Conservation (phyloP, 2,888 invertebrate species). For the Ametastegia equiseti region DNA sequence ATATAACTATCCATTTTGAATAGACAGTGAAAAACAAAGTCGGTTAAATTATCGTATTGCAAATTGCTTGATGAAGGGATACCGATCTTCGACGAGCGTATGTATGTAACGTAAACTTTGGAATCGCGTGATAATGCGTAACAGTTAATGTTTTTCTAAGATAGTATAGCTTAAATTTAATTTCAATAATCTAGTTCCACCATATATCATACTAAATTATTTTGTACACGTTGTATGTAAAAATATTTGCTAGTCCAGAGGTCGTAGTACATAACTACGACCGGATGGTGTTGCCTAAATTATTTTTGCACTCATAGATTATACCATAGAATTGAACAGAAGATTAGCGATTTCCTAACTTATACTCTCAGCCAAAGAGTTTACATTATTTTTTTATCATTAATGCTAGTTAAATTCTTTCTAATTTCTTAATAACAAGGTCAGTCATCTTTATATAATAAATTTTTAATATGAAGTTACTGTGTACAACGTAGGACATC, state of each 20-base stretch:
- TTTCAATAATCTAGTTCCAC: conserved; percentile 66
- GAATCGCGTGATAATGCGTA: conserved; percentile 42
- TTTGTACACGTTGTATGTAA: conserved; percentile 72
- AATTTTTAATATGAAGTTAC: conserved; percentile 68
- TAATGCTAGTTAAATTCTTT: conserved; percentile 57
- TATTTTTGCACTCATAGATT: conserved; percentile 38
- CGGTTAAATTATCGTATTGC: neutral
- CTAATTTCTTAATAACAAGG: conserved; percentile 64
- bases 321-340: conserved; percentile 37
- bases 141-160: conserved; percentile 24
- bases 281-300: conserved; percentile 34
- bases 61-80: conserved; percentile 17
- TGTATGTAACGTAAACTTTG: conserved; percentile 36
- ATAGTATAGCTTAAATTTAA: conserved; percentile 62
- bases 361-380: conserved; percentile 36
- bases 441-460: conserved; percentile 64
- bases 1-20: neutral
- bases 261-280: conserved; percentile 1
- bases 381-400: neutral
- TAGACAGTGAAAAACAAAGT: neutral
- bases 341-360: conserved; percentile 9
- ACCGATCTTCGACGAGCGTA: conserved; percentile 11
- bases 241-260: conserved; percentile 69
- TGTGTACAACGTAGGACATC: conserved; percentile 68
- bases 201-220: conserved; percentile 59